Evolutionary conservation across 2,888 invertebrate genomes (phyloP), one percentile per base, ranked within the genome.

Genomic region (Philopedon plagiatum): DNA sequence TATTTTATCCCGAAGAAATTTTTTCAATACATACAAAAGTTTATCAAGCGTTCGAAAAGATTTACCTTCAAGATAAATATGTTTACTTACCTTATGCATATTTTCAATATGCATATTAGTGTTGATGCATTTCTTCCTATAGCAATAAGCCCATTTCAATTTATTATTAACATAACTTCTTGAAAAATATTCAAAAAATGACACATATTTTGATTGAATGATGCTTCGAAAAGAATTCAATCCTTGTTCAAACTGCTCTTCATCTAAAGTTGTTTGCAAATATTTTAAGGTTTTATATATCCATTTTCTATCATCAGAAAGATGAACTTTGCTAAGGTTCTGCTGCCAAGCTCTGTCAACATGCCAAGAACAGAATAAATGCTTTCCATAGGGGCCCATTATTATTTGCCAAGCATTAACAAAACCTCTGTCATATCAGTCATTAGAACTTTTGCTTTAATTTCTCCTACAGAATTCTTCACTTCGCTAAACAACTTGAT

Each of bases 391-490:
- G 7, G 29, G 7, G 4, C 29, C 29, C 29, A 29, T 29, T 29
- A 29, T 11, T 1, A 9, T 32, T 32, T 7, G 1, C 32, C 32
- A 32, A 32, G 32, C 32, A 32, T 32, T 32, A 32, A 9, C 7
- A 32, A 32, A 32, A 32, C 5, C 5, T n/a, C 32, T 29, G 29
- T 29, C 7, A 29, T 29, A 7, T 29, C 29, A 5, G 29, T 5
- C 29, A 3, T 29, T 5, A 29, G 29, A 3, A 7, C 7, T 29
- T 29, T 29, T 29, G 29, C 7, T 7, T 29, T 29, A 5, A 29
- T 29, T 39, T 39, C 13, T 11, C 56, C 58, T 37, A 18, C 58
- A 13, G 62, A 63, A 15, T 74, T 74, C 15, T 32, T 32, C 11
- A 32, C 32, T 32, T 1, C 5, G 11, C 11, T 32, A 29, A 29